These are phyloP conservation scores for Ypsolopha sequella DNA, from an alignment of 2,888 invertebrate species.

Conservation along the genomic window DNA sequence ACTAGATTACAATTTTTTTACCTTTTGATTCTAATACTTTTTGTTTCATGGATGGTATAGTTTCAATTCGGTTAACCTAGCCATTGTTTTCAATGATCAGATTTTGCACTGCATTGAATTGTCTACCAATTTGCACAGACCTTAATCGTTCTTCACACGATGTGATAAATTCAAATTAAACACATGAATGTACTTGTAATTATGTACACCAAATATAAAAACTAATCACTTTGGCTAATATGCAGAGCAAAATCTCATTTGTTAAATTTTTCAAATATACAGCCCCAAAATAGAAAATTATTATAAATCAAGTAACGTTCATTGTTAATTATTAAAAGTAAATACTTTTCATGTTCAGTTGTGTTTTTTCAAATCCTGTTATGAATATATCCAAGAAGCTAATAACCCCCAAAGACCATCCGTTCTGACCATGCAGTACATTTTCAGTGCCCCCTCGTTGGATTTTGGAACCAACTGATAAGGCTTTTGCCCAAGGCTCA, in stretches of 20 bases:
- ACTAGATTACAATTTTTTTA: no score
- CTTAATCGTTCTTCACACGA: no score
- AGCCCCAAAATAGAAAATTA: neutral
- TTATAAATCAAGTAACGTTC: neutral
- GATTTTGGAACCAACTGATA: conserved; percentile 95
- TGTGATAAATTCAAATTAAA: no score
- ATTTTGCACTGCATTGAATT: conserved; percentile 16
- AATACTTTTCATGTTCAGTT: neutral
- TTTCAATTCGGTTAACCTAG: no score
- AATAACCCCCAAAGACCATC: no score
- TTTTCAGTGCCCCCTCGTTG: conserved; percentile 94
- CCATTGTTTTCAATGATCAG: neutral
- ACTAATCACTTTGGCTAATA: no score
- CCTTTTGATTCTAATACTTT: no score
- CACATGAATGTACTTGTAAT: no score
- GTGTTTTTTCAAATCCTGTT: no score
- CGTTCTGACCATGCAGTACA: neutral
- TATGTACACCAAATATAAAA: no score
- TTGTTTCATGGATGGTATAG: no score
- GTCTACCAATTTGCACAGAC: neutral
- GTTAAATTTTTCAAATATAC: neutral
- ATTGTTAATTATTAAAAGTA: neutral
- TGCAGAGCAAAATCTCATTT: neutral
- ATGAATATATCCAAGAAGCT: no score
- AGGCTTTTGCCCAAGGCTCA: conserved; percentile 94